Evolutionary conservation across 1,140 invertebrate species (phyloP), one percentile per base, ranked within the genome.

Genomic region (Ostrea denselamellosa): DNA sequence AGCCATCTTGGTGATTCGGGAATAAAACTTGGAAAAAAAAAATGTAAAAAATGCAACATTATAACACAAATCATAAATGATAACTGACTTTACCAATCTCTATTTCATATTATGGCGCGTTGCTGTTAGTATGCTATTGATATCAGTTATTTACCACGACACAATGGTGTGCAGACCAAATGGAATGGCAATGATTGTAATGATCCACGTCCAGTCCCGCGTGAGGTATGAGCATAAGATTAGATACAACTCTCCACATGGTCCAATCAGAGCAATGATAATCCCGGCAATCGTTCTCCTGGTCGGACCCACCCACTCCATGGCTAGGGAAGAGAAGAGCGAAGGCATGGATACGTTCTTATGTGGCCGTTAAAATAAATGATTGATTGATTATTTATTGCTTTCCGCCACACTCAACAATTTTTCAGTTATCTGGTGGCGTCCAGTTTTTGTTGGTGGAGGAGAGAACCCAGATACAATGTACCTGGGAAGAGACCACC

Each of bases 1-100:
- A 91, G 56, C 89, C 90, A 91, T 52, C 90, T 77, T 9, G 90
- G 88, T 58, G 90, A 91, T 53, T 90, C 89, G 8, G 87, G 88
- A 25, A 91, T 86, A 19, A 89, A 86, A 28, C 90, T 91, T 25
- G 9, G 25, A 85, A 54, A 44, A 52, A 85, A 54, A 44, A 54
- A 44, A 44, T 85, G 56, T 54, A 77, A 44, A 44, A 44, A 44
- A 2, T 2, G 5, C 5, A 44, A 44, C 34, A 44, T 1, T 44
- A 44, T 44, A 44, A 44, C 2, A 5, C 34, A 44, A 44, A 44
- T 5, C 34, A 44, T 44, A 44, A 44, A 44, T 44, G 34, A 44
- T 44, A 44, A 5, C 34, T 44, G 34, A 44, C 34, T 44, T 44
- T 5, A 44, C 1, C 34, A 44, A 44, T 44, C 5, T 44, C 1